Evolutionary conservation across 2,113 vertebrate species (phyloP), one percentile per base, ranked within the genome.

Genomic region (Scomber colias): DNA sequence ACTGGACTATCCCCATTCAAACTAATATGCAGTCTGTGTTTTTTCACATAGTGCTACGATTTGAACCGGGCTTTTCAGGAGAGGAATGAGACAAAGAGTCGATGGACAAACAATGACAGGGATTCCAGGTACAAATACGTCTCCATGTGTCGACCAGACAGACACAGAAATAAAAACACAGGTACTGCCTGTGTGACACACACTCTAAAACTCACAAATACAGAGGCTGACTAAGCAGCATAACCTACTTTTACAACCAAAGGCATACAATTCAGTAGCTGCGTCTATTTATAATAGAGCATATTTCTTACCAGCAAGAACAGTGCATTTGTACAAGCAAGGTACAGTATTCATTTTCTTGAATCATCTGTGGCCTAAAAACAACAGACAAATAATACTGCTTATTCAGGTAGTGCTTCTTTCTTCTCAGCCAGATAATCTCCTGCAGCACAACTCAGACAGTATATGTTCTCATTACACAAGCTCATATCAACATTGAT

Each of bases 291-390:
- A 87, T 89, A 88, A 73, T 51, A 27, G 78, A 40, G 35, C 69
- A 90, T 79, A 84, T 84, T 82, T 85, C 74, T 71, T 63, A 68
- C 19, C 21, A 77, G 73, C 45, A 79, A 57, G 75, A 86, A 84
- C 49, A 82, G 71, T 68, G 54, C 68, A 81, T 75, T 77, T 89
- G 74, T 79, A 75, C 77, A 77, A 67, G 62, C 57, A 74, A 71
- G 66, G 69, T 74, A 83, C 81, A 71, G 83, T 86, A 85, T 84
- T 87, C 35, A 83, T 87, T 85, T 83, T 71, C 71, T 89, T 88
- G 63, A 90, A 84, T 82, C 76, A 81, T 84, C 60, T 85, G 69
- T 75, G 81, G 65, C 74, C 72, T 84, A 82, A 90, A 84, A 89
- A 89, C 75, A 88, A 77, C 79, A 75, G 75, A 89, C 56, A 77